A percentile compares a stretch with the other conserved stretches of the same genome.
These are phyloP conservation scores for Raja brachyura DNA, from an alignment of 2,113 vertebrate species.

Conservation along the genomic window DNA sequence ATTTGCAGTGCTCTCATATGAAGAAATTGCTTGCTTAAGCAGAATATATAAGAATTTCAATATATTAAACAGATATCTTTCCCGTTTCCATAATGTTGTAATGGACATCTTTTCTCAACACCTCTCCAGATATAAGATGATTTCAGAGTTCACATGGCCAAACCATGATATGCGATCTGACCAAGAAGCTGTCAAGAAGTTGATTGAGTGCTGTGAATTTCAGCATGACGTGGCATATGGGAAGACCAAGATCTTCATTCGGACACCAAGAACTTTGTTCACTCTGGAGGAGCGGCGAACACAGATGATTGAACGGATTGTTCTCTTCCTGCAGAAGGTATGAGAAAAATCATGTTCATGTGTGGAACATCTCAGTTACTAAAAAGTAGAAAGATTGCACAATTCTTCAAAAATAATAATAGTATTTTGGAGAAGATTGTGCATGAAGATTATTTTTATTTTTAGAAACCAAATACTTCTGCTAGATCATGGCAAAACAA, in stretches of 20 bases:
- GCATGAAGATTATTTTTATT: not conserved
- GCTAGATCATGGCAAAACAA: not conserved
- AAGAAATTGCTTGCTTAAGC: not conserved
- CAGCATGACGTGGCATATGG: slow-evolving; percentile 89
- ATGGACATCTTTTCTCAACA: not conserved
- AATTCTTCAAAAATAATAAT: not conserved
- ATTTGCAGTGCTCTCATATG: not conserved
- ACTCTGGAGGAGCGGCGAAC: slow-evolving; percentile 83
- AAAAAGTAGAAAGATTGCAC: not conserved
- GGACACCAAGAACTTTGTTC: slow-evolving; percentile 85
- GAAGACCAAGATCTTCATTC: slow-evolving; percentile 92
- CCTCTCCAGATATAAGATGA: slow-evolving; percentile 86
- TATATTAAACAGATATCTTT: not conserved
- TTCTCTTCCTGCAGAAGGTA: slow-evolving; percentile 97
- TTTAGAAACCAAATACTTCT: not conserved
- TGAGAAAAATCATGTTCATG: slow-evolving; percentile 38
- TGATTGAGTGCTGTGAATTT: slow-evolving; percentile 77
- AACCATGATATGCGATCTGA: slow-evolving; percentile 86
- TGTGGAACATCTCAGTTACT: not conserved
- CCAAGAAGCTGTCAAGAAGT: slow-evolving; percentile 74
- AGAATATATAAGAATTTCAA: too few relatives aligned
- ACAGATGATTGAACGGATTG: slow-evolving; percentile 82
- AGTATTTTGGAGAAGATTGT: not conserved
- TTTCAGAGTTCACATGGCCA: slow-evolving; percentile 93
- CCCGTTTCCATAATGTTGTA: not conserved